A percentile compares a stretch with the other conserved stretches of the same genome.
phyloP scores from a whole-genome alignment of 2,113 vertebrate species.

The Anguilla rostrata region DNA sequence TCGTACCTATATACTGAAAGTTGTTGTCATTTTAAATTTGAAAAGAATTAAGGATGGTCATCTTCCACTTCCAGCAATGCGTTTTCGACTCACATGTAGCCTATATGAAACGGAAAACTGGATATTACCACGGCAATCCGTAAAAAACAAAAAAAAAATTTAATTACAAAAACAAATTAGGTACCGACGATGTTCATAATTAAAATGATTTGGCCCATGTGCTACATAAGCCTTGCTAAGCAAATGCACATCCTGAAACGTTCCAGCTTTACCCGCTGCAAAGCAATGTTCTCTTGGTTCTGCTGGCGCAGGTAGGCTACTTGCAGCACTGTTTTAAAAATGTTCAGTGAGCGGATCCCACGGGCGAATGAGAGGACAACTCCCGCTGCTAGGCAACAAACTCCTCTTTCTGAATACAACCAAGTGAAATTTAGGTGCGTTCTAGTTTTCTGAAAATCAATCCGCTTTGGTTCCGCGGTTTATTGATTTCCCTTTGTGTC shows the following conservation, averaged over 20 bases:
- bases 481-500: too few relatives aligned
- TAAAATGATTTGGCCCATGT: background rate
- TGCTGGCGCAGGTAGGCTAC: constrained; percentile 22
- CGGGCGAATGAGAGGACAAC: constrained; percentile 31
- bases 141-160: background rate
- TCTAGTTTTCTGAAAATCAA: background rate
- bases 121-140: background rate
- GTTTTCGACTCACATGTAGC: background rate
- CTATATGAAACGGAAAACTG: too few relatives aligned
- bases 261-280: background rate
- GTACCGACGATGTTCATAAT: background rate
- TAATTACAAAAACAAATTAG: background rate
- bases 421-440: background rate
- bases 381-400: constrained; percentile 53
- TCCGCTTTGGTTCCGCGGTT: background rate
- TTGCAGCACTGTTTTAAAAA: constrained; percentile 32
- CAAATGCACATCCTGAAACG: constrained; percentile 17
- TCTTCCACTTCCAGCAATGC: background rate
- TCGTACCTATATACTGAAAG: background rate
- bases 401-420: constrained; percentile 15
- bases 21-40: background rate
- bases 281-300: background rate
- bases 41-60: background rate
- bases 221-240: background rate
- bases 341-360: background rate